Evolutionary conservation across 53 echinoderm and acorn worm species (phyloP).

Genomic region (Actinopyga echinites): DNA sequence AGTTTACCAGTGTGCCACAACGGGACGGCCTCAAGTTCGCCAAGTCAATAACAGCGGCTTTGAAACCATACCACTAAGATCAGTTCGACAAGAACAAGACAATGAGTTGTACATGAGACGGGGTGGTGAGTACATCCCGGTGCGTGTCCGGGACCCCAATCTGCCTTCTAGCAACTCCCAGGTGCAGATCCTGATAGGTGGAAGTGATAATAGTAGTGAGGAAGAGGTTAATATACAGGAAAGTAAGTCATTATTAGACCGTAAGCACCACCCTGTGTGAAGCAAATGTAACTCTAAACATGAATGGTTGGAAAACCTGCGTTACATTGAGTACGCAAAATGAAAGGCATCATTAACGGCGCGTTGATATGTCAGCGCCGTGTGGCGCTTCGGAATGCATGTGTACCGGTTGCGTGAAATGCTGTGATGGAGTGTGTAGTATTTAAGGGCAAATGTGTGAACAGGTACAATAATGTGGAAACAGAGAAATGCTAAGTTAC

Average conservation of each 20-base stretch:
- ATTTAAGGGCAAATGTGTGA: too few species aligned
- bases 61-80: slow-evolving; percentile 20
- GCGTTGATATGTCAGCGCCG: too few species aligned
- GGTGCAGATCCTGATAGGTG: not conserved
- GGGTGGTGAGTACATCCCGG: slow-evolving; percentile 15
- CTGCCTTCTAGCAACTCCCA: not conserved
- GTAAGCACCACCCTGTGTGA: slow-evolving; percentile 10
- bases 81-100: not conserved
- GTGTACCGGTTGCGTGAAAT: too few species aligned
- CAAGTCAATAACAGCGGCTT: not conserved
- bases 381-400: too few species aligned
- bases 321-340: not conserved
- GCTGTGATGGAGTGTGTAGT: too few species aligned
- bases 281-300: not conserved
- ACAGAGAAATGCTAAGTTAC: too few species aligned
- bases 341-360: too few species aligned
- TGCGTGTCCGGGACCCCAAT: not conserved
- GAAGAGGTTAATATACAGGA: slow-evolving; percentile 21
- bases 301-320: slow-evolving; percentile 37
- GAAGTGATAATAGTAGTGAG: slow-evolving; percentile 12
- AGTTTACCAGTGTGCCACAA: slow-evolving; percentile 2
- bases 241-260: not conserved
- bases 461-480: too few species aligned
- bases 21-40: not conserved
- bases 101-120: not conserved